Evolutionary conservation across 2,888 invertebrate genomes (phyloP).

Genomic region (Trilocha varians): DNA sequence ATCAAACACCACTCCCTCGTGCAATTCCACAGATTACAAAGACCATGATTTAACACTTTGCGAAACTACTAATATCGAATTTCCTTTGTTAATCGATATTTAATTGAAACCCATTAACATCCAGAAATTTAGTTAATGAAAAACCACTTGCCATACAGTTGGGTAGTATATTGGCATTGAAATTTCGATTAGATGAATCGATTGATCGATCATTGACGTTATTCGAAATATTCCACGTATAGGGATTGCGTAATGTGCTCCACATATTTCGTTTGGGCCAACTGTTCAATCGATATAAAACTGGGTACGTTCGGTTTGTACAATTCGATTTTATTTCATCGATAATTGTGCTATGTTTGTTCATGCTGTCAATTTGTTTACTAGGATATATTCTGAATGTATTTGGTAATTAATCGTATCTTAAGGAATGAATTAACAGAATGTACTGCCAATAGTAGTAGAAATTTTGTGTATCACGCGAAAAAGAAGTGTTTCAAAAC

Average conservation of each 20-base stretch:
- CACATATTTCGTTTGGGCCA: conserved; percentile 14
- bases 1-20: too few relatives aligned
- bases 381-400: too few relatives aligned
- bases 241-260: conserved; percentile 24
- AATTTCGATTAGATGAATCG: conserved; percentile 32
- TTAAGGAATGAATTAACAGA: too few relatives aligned
- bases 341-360: too few relatives aligned
- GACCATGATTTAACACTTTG: background rate
- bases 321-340: too few relatives aligned
- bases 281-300: background rate
- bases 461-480: too few relatives aligned
- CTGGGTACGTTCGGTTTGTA: background rate
- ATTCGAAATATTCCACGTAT: conserved; percentile 32
- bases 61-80: background rate
- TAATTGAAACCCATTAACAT: background rate
- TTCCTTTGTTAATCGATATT: background rate
- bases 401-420: too few relatives aligned
- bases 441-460: too few relatives aligned
- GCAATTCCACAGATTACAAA: too few relatives aligned
- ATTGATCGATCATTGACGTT: conserved; percentile 41
- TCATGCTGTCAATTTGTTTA: too few relatives aligned
- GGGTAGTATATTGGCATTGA: background rate
- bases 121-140: background rate
- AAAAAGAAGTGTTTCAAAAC: too few relatives aligned
- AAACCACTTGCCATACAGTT: background rate